phyloP scores from a whole-genome alignment of 2,113 vertebrate species.

The Erythrolamprus reginae region DNA sequence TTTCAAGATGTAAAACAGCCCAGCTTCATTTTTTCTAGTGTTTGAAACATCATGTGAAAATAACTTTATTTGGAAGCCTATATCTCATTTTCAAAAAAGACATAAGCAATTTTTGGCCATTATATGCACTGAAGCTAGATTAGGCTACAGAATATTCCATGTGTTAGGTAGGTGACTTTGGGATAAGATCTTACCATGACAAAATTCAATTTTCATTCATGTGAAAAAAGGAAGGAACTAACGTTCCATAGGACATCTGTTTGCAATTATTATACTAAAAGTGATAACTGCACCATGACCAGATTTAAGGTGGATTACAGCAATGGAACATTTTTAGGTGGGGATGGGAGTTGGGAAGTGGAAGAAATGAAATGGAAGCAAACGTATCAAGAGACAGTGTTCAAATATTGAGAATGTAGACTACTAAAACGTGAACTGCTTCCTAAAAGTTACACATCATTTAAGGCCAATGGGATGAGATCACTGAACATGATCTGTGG shows the following conservation, averaged over 20 bases:
- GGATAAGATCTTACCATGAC: background rate
- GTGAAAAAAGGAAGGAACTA: background rate
- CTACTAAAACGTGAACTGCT: background rate
- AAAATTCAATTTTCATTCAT: background rate
- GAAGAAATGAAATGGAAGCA: background rate
- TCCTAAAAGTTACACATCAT: background rate
- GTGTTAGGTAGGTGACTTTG: background rate
- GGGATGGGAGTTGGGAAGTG: background rate
- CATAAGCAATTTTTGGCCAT: background rate
- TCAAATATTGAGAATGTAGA: background rate
- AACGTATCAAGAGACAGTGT: background rate
- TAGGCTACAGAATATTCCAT: background rate
- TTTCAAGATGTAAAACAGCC: background rate
- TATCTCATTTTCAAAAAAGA: background rate
- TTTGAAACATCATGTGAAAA: background rate
- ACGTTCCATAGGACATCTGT: background rate
- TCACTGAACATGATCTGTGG: background rate
- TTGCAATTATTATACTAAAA: background rate
- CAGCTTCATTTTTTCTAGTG: background rate
- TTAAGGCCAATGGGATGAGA: background rate
- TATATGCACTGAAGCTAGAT: background rate
- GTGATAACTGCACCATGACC: background rate
- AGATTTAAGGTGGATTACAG: background rate
- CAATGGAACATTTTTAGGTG: background rate
- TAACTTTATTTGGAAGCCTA: background rate